Evolutionary conservation across 2,797 vertebrate genomes (phyloP).

Genomic region (Hyperoplus lanceolatus): DNA sequence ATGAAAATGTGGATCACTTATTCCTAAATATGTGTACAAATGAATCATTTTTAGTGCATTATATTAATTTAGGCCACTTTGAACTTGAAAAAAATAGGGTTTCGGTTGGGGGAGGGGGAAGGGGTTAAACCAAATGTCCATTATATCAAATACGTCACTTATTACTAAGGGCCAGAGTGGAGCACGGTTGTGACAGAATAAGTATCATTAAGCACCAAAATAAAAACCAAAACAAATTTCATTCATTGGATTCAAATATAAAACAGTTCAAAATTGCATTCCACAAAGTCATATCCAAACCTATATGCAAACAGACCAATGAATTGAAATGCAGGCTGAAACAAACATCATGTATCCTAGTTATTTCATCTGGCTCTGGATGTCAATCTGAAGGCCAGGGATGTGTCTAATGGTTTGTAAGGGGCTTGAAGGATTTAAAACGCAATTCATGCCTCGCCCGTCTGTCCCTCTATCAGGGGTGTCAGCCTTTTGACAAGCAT

Average conservation of each 20-base stretch:
- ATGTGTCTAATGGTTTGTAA: conserved; percentile 54
- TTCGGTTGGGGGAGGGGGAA: conserved; percentile 64
- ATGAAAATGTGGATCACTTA: conserved; percentile 14
- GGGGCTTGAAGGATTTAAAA: conserved; percentile 66
- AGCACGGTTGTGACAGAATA: conserved; percentile 62
- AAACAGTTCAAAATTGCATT: conserved; percentile 55
- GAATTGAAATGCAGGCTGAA: conserved; percentile 24
- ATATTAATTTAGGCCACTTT: conserved; percentile 54
- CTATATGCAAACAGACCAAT: conserved; percentile 20
- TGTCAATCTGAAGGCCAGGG: conserved; percentile 66
- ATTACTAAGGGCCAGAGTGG: conserved; percentile 82
- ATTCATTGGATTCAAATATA: conserved; percentile 38
- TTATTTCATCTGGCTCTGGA: conserved; percentile 35
- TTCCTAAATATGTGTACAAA: conserved; percentile 1
- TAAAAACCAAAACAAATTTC: conserved; percentile 30
- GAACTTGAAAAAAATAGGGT: conserved; percentile 63
- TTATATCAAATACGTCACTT: conserved; percentile 85
- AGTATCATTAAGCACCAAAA: conserved; percentile 38
- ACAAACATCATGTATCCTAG: conserved; percentile 13
- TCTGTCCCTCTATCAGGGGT: conserved; percentile 67
- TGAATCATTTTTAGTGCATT: background rate
- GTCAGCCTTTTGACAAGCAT: conserved; percentile 80
- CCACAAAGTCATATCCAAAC: conserved; percentile 52
- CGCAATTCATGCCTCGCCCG: conserved; percentile 68
- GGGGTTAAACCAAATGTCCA: conserved; percentile 80